phyloP scores from a whole-genome alignment of 2,113 vertebrate species.

The Motacilla alba region DNA sequence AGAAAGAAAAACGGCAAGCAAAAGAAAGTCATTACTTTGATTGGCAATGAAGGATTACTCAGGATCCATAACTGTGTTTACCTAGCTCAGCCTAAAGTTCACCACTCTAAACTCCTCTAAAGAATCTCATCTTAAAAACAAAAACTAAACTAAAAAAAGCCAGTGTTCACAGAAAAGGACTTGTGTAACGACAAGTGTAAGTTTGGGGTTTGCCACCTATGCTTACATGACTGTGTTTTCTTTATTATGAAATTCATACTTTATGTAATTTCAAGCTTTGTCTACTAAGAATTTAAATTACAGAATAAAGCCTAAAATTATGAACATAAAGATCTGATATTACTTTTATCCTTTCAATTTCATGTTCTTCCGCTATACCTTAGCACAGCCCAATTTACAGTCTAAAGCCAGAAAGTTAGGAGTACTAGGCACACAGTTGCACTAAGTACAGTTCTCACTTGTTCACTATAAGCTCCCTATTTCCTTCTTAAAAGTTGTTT shows the following conservation, averaged over 20 bases:
- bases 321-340: not conserved
- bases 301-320: not conserved
- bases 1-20: not conserved
- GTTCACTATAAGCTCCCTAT: slow-evolving; percentile 21
- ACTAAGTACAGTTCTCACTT: slow-evolving; percentile 27
- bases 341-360: not conserved
- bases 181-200: not conserved
- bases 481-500: slow-evolving; percentile 59
- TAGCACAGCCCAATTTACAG: not conserved
- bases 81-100: not conserved
- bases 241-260: not conserved
- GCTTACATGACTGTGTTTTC: not conserved
- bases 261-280: not conserved
- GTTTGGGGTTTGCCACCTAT: not conserved
- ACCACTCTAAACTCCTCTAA: not conserved
- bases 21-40: slow-evolving; percentile 51
- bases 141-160: not conserved
- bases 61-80: slow-evolving; percentile 30
- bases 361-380: not conserved
- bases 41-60: slow-evolving; percentile 46
- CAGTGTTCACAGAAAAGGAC: not conserved
- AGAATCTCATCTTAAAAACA: not conserved
- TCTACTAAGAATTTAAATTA: not conserved
- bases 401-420: not conserved
- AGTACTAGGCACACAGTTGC: not conserved